Percentiles rank a stretch among this genome's conserved stretches.
phyloP scores from a whole-genome alignment of 1,140 invertebrate species.

The Zaprionus kolodkinae region DNA sequence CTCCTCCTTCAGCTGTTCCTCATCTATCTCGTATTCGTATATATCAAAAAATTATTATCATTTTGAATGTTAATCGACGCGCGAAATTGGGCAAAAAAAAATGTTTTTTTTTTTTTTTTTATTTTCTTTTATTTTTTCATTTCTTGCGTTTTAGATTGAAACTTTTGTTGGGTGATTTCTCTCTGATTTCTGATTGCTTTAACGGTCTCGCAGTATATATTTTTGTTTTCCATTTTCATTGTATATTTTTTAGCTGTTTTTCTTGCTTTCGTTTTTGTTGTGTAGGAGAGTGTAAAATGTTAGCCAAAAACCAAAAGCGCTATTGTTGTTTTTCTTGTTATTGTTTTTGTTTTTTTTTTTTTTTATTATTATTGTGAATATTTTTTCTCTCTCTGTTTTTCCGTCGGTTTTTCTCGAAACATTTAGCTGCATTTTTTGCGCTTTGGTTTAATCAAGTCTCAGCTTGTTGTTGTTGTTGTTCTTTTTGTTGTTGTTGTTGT shows the following conservation, averaged over 20 bases:
- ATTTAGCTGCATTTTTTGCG: constrained; percentile 25
- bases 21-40: constrained; percentile 27
- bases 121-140: constrained; percentile 13
- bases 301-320: constrained; percentile 48
- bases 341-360: constrained; percentile 32
- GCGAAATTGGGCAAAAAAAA: constrained; percentile 52
- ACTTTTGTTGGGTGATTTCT: constrained; percentile 28
- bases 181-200: constrained; percentile 47
- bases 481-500: neutral
- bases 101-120: constrained; percentile 7
- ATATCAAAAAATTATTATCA: constrained; percentile 82
- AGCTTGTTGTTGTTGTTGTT: constrained; percentile 27
- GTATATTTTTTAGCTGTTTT: constrained; percentile 24
- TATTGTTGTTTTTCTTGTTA: constrained; percentile 22
- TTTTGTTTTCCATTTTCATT: constrained; percentile 20
- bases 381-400: constrained; percentile 22
- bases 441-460: constrained; percentile 18
- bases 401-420: constrained; percentile 23
- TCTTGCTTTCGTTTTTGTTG: constrained; percentile 7
- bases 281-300: constrained; percentile 40
- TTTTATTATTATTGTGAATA: constrained; percentile 22
- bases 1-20: neutral
- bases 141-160: constrained; percentile 31
- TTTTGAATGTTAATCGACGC: constrained; percentile 71
- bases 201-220: constrained; percentile 11